Base-by-base conservation (phyloP, 30 jellyfish, hydroid and myxozoan genomes). In the Turritopsis rubra region DNA sequence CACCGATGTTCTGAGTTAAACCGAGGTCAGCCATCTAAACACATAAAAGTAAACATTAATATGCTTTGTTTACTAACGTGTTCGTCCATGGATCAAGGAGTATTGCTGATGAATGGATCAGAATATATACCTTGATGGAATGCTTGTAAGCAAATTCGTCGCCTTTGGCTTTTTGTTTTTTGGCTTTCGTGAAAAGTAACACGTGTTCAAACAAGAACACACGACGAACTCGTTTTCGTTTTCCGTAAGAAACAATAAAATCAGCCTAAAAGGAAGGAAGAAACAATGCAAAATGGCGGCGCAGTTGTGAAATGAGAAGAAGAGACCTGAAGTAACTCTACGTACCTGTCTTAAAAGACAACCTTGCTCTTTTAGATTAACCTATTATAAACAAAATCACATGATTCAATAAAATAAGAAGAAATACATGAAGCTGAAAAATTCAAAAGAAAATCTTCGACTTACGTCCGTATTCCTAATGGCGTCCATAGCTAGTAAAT, bases 401-500 rank as follows among this genome's bases (percentile, higher is more conserved):
- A n/a, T n/a, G n/a, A n/a, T n/a, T n/a, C n/a, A n/a, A n/a, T n/a
- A n/a, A n/a, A n/a, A n/a, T n/a, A 21, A 22, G 28, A 77, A 31
- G 21, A 72, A 26, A 60, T 18, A 73, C 86, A 26, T 1, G 25
- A 4, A 13, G 31, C 21, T 19, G 70, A 18, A 52, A 52, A 23
- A 23, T 28, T 9, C n/a, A 29, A 41, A 21, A 74, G 25, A 81
- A 72, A 60, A 52, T 73, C 60, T 28, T 27, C 27, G 31, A 23
- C 92, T 84, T 85, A 92, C 98, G 72, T 92, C 98, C 75, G 89
- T 78, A 26, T 84, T 90, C 53, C 93, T 85, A 21, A 92, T 85
- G 53, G 96, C 89, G 65, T 92, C 98, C 98, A 92, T 92, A 52
- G 98, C 98, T n/a, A 92, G 65, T 72, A 92, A 85, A 77, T 92